These are phyloP conservation scores for Phasianus colchicus DNA, from an alignment of 2,113 vertebrate species.

Conservation along the genomic window DNA sequence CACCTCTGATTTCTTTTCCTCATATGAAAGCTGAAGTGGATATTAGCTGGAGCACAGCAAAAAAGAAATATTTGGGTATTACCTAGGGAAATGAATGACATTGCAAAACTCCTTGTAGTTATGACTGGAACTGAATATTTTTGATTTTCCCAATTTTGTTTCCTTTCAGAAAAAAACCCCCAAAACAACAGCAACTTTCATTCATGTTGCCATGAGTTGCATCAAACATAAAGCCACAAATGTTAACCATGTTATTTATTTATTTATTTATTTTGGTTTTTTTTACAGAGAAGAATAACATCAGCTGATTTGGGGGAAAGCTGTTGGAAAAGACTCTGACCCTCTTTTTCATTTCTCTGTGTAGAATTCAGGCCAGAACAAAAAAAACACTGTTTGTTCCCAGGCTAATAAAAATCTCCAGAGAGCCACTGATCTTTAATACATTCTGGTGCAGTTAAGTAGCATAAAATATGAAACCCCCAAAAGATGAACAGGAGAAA, in stretches of 20 bases:
- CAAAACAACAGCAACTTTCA: background rate
- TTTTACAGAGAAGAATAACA: background rate
- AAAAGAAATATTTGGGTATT: conserved; percentile 23
- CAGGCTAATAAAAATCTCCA: background rate
- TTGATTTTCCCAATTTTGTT: background rate
- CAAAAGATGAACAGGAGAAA: background rate
- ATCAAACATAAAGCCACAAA: background rate
- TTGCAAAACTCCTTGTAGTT: conserved; percentile 51
- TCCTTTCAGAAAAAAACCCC: background rate
- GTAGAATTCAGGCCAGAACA: background rate
- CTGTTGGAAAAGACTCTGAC: background rate
- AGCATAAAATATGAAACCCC: background rate
- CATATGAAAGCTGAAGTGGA: background rate
- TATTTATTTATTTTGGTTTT: background rate
- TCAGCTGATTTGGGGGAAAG: background rate
- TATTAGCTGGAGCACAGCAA: background rate
- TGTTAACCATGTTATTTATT: background rate
- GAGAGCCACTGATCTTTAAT: background rate
- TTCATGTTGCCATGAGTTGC: background rate
- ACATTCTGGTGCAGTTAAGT: background rate
- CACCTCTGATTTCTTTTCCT: conserved; percentile 1
- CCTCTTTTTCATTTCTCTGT: background rate
- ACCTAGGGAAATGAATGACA: conserved; percentile 21
- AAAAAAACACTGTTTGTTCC: conserved; percentile 31
- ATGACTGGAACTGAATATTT: conserved; percentile 43